Conservation (phyloP, 1,140 invertebrate genomes). For the Macrosteles quadrilineatus region DNA sequence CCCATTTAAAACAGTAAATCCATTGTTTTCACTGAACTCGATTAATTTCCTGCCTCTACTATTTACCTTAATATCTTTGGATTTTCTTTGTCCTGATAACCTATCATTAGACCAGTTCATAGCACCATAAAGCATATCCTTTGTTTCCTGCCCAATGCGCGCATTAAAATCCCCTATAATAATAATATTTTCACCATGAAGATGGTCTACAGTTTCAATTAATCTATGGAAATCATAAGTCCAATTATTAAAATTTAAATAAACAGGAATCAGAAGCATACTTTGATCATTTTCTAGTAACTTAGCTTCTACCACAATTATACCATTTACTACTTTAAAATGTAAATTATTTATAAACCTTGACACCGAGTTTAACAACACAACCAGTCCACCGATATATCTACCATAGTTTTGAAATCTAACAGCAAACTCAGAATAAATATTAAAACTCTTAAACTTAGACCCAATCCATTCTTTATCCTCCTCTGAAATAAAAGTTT, state of each 20-base stretch:
- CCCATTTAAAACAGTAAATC: too few species aligned
- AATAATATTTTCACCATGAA: background rate
- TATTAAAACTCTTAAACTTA: background rate
- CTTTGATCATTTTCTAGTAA: background rate
- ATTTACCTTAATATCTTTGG: too few species aligned
- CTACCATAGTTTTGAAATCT: background rate
- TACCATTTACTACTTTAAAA: background rate
- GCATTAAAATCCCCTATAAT: background rate
- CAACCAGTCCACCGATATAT: background rate
- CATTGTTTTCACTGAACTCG: too few species aligned
- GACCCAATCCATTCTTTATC: background rate
- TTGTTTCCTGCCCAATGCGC: background rate
- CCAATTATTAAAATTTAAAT: slow-evolving; percentile 15
- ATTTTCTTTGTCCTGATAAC: too few species aligned
- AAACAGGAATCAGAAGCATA: background rate
- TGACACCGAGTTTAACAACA: background rate
- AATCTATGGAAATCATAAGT: background rate
- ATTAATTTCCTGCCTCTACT: too few species aligned
- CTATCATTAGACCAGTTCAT: too few species aligned
- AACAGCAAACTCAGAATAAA: background rate
- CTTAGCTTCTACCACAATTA: background rate
- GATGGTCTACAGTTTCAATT: too few species aligned
- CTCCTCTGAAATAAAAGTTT: background rate
- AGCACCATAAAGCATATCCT: too few species aligned
- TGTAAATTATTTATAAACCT: background rate